These are phyloP conservation scores for Eidolon dupreanum DNA, from an alignment of 2,797 vertebrate species.

Conservation along the genomic window DNA sequence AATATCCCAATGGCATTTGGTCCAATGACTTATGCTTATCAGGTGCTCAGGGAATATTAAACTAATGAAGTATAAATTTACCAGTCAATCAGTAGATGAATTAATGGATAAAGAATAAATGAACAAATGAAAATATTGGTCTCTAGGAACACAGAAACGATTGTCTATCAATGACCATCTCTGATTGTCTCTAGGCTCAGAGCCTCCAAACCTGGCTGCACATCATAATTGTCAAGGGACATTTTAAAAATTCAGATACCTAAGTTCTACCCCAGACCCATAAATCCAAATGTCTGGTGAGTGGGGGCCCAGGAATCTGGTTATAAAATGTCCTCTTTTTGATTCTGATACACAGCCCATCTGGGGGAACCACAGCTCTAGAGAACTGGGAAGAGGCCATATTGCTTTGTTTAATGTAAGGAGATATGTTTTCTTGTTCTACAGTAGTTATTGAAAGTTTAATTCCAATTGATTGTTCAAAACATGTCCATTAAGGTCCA, in stretches of 20 bases:
- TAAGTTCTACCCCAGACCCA: background rate
- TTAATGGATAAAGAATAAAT: slow-evolving; percentile 1
- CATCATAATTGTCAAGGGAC: background rate
- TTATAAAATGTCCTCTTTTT: background rate
- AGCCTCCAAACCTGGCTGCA: background rate
- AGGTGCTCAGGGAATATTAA: background rate
- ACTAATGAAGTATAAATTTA: background rate
- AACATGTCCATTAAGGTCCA: slow-evolving; percentile 87
- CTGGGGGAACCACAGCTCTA: slow-evolving; percentile 7
- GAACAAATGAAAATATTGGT: background rate
- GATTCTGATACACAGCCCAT: background rate
- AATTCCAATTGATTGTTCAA: slow-evolving; percentile 87
- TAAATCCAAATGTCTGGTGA: background rate
- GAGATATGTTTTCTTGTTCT: slow-evolving; percentile 79
- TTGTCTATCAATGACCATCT: background rate
- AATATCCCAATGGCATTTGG: background rate
- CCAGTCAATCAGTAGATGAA: background rate
- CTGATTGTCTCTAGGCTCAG: background rate
- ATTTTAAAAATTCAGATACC: background rate
- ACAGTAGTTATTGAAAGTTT: slow-evolving; percentile 86
- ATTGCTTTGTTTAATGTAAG: slow-evolving; percentile 83
- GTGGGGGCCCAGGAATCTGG: background rate
- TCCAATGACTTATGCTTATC: background rate
- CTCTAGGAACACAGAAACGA: background rate
- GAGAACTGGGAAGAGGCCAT: slow-evolving; percentile 76